phyloP scores from a whole-genome alignment of 1,140 invertebrate genomes.

The Achatina immaculata region DNA sequence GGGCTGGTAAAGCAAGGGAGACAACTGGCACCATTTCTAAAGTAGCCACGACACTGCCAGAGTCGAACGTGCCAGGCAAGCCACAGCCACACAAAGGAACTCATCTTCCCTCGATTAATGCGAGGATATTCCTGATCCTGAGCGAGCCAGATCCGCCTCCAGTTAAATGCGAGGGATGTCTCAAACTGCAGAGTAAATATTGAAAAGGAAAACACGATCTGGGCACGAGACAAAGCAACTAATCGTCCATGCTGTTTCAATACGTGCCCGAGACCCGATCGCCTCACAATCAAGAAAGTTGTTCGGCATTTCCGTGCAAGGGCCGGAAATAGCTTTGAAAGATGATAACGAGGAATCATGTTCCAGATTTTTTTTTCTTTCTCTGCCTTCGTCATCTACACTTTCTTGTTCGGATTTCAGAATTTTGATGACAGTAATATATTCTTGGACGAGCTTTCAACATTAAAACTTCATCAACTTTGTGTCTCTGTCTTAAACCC shows the following conservation, averaged over 20 bases:
- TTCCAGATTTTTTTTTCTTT: no score
- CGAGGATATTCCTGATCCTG: neutral
- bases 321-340: neutral
- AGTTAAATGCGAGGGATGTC: neutral
- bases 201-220: neutral
- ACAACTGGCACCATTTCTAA: no score
- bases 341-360: neutral
- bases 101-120: neutral
- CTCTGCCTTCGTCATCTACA: no score
- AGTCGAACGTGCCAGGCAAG: no score
- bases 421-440: no score
- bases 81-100: no score
- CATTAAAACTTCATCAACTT: no score
- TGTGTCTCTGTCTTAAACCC: no score
- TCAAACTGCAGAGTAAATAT: slow-evolving; percentile 1
- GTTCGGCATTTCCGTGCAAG: neutral
- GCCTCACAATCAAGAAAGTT: neutral
- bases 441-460: no score
- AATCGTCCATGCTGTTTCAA: slow-evolving; percentile 5
- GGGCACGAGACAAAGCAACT: neutral
- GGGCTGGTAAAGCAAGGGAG: no score
- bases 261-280: neutral
- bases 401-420: no score
- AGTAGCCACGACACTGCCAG: no score
- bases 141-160: neutral